Percentiles rank a stretch among this genome's conserved stretches.
phyloP scores from a whole-genome alignment of 2,888 invertebrate species.

The Harpalus rufipes region DNA sequence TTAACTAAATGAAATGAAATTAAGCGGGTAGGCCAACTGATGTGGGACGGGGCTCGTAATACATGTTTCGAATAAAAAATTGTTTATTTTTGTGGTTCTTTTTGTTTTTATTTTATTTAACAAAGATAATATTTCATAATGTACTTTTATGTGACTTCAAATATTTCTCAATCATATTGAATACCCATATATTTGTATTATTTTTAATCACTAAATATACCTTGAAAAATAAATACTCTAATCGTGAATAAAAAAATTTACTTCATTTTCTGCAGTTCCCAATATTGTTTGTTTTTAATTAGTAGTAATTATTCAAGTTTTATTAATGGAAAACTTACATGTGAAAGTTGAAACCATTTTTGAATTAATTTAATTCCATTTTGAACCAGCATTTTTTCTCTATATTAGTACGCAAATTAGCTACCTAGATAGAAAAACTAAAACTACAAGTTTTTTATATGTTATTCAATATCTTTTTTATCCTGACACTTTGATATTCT shows the following conservation, averaged over 20 bases:
- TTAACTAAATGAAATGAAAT: too few relatives aligned
- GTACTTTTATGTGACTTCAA: too few relatives aligned
- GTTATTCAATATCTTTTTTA: slow-evolving; percentile 16
- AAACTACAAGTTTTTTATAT: not conserved
- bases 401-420: slow-evolving; percentile 8
- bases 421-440: not conserved
- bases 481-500: not conserved
- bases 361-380: slow-evolving; percentile 17
- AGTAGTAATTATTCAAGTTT: not conserved
- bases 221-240: too few relatives aligned
- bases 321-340: not conserved
- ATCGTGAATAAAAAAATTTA: not conserved
- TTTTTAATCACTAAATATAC: too few relatives aligned
- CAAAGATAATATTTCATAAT: too few relatives aligned
- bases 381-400: not conserved
- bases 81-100: too few relatives aligned
- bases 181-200: too few relatives aligned
- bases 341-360: slow-evolving; percentile 6
- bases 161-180: too few relatives aligned
- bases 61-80: too few relatives aligned
- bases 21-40: too few relatives aligned
- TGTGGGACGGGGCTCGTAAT: too few relatives aligned
- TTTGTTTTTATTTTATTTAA: too few relatives aligned
- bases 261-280: not conserved
- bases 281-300: not conserved